Percentiles rank a stretch among this genome's conserved stretches.
phyloP scores from a whole-genome alignment of 2,797 vertebrate genomes.

The Mionectes olivaceus region DNA sequence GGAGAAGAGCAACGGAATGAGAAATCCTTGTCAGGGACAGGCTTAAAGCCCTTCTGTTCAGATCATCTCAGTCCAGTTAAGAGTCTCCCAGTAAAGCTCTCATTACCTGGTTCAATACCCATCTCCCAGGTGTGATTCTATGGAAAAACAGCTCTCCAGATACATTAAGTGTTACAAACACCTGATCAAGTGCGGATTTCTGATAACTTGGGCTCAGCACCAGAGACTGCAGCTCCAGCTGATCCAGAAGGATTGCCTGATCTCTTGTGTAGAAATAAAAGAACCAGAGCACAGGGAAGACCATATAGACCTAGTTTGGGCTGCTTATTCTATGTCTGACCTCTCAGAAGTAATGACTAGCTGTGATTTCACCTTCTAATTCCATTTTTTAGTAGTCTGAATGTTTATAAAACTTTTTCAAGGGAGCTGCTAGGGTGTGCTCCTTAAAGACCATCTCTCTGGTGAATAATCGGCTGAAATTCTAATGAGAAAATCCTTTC shows the following conservation, averaged over 20 bases:
- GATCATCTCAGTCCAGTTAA: not conserved
- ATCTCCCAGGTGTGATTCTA: not conserved
- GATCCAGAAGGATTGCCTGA: not conserved
- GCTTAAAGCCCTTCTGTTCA: not conserved
- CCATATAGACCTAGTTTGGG: not conserved
- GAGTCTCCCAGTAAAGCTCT: not conserved
- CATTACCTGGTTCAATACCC: not conserved
- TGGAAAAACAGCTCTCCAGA: not conserved
- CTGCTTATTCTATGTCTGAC: not conserved
- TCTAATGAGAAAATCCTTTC: constrained; percentile 46
- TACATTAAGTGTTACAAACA: not conserved
- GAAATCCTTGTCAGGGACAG: not conserved
- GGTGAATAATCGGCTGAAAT: constrained; percentile 31
- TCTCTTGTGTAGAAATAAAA: not conserved
- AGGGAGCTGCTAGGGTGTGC: not conserved
- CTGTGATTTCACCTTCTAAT: not conserved
- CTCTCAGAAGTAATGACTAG: not conserved
- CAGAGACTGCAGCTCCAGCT: not conserved
- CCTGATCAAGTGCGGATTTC: not conserved
- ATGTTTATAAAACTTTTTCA: not conserved
- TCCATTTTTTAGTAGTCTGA: not conserved
- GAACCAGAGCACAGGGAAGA: not conserved
- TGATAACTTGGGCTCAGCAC: not conserved
- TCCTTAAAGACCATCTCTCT: not conserved
- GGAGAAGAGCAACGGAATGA: not conserved